Base-by-base conservation (phyloP, 2,113 vertebrate species). In the Apteryx owenii region DNA sequence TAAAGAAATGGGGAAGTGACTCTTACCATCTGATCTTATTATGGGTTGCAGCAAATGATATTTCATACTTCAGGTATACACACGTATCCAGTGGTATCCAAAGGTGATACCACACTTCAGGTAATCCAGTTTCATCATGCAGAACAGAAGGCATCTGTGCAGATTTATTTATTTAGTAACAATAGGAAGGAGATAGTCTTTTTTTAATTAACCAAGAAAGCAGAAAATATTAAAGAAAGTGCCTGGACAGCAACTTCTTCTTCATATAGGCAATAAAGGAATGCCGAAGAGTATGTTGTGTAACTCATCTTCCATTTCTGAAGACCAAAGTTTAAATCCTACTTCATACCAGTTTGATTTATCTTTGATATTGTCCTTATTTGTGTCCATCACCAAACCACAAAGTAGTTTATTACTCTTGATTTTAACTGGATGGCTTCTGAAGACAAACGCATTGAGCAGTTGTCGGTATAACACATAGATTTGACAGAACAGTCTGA, bases 161-260 rank as follows among this genome's bases (percentile, higher is more conserved):
- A 89, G 65, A 51, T 94, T 66, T n/a, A 75, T 83, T 92, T 62
- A 72, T 90, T 95, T 60, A 72, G 69, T 28, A 85, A 81, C n/a
- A 85, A 72, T 9, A 93, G 48, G 62, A 68, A 15, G 29, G 36
- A 85, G 79, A 91, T 79, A 23, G 8, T 53, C 53, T 91, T 87
- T 85, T 85, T 87, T 56, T 71, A 46, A 80, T 62, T n/a, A 10
- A 48, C 31, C 54, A 70, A 84, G 93, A 42, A 58, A 21, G 25
- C 23, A 83, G 62, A 51, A 48, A 46, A 18, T 53, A 82, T 60
- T 62, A 71, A 72, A 90, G 31, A 88, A 86, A 76, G 68, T 66
- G 40, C 21, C 46, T 36, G 44, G 33, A 71, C 56, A 58, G 56
- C 33, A 77, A 23, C 29, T 71, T 12, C 54, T 88, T 64, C 4